phyloP scores from a whole-genome alignment of 2,888 invertebrate species.

The Himalopsyche anomala region DNA sequence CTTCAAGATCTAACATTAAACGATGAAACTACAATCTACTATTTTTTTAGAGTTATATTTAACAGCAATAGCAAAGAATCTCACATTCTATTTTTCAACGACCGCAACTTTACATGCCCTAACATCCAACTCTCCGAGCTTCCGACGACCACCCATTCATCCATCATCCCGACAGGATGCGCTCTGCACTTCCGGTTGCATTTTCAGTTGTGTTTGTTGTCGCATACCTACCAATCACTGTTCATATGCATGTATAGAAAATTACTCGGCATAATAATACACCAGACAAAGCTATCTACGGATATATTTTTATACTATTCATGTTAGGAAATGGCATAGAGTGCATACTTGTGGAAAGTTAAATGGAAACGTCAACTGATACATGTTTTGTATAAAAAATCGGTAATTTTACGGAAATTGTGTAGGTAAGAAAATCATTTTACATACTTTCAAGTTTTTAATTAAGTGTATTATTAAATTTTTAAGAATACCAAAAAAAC shows the following conservation, averaged over 20 bases:
- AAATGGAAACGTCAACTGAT: too few relatives aligned
- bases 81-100: neutral
- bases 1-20: too few relatives aligned
- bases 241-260: neutral
- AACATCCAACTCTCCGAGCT: slow-evolving; percentile 8
- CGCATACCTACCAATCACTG: neutral
- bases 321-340: too few relatives aligned
- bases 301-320: neutral
- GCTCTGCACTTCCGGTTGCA: slow-evolving; percentile 47
- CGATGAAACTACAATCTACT: neutral
- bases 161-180: slow-evolving; percentile 53
- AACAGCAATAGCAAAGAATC: neutral
- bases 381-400: too few relatives aligned
- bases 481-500: too few relatives aligned
- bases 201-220: neutral
- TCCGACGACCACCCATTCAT: slow-evolving; percentile 39
- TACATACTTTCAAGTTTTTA: too few relatives aligned
- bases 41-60: neutral
- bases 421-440: too few relatives aligned
- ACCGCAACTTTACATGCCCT: slow-evolving; percentile 5
- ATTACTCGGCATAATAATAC: neutral
- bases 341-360: too few relatives aligned
- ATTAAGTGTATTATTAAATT: too few relatives aligned
- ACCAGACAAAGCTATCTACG: neutral
- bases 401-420: too few relatives aligned